Evolutionary conservation across 2,888 invertebrate species (phyloP).

Genomic region (Tanypteryx hageni): DNA sequence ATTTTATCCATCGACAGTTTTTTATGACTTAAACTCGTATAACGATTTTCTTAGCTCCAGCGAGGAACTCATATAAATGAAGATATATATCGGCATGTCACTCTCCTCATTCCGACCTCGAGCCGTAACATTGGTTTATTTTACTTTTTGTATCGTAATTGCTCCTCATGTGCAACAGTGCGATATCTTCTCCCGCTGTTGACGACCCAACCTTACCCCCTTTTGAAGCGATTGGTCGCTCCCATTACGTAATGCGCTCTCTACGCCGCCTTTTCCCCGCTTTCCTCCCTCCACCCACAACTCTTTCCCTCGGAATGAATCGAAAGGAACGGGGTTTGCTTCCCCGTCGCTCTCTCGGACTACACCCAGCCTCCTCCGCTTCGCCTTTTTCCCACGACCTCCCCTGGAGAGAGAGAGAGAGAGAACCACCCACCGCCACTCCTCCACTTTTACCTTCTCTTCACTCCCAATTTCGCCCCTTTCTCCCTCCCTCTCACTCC

Average conservation of each 20-base stretch:
- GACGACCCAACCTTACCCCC: background rate
- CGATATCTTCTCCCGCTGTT: background rate
- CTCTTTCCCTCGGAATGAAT: background rate
- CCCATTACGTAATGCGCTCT: background rate
- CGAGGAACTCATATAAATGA: too few relatives aligned
- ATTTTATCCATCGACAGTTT: too few relatives aligned
- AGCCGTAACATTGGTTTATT: too few relatives aligned
- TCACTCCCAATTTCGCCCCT: background rate
- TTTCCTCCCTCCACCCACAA: background rate
- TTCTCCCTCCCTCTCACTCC: background rate
- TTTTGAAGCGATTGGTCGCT: slow-evolving; percentile 12
- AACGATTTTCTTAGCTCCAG: too few relatives aligned
- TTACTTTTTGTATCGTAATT: too few relatives aligned
- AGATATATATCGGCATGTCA: too few relatives aligned
- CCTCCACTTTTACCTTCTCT: background rate
- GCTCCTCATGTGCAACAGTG: too few relatives aligned
- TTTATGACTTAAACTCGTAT: too few relatives aligned
- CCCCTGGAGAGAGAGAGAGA: background rate
- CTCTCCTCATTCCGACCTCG: too few relatives aligned
- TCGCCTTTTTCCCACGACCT: background rate
- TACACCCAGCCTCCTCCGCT: background rate
- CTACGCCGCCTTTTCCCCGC: background rate
- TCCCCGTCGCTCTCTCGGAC: background rate
- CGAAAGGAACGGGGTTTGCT: background rate
- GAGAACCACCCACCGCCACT: background rate